A percentile compares a stretch with the other conserved stretches of the same genome.
These are phyloP conservation scores for Phoenicopterus ruber DNA, from an alignment of 2,113 vertebrate species.

Conservation along the genomic window DNA sequence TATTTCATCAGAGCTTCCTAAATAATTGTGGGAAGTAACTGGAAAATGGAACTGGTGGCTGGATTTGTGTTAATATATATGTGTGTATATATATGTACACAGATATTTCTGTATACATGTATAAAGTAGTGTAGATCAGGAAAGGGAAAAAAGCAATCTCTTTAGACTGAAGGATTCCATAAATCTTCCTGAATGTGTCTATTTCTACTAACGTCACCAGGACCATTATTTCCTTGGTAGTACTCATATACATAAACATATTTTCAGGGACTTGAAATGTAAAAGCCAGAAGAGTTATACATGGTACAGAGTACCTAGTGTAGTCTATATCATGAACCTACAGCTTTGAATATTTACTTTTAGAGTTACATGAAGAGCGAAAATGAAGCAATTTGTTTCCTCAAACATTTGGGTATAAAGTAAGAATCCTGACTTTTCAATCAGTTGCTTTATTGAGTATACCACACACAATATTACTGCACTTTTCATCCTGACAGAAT, in stretches of 20 bases:
- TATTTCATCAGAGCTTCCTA: slow-evolving; percentile 42
- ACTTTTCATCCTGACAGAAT: background rate
- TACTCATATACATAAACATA: background rate
- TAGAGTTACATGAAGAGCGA: background rate
- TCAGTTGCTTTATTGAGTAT: background rate
- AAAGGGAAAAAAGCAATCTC: background rate
- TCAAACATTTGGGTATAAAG: background rate
- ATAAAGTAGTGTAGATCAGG: background rate
- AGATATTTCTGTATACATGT: background rate
- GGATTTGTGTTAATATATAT: background rate
- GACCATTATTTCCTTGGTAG: background rate
- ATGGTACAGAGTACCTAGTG: background rate
- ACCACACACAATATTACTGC: background rate
- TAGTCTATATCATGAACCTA: background rate
- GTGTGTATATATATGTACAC: background rate
- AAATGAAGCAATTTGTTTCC: background rate
- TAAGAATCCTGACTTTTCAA: background rate
- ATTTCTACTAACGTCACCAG: background rate
- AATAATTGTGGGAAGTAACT: slow-evolving; percentile 13
- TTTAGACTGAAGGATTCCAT: background rate
- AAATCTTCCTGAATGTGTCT: background rate
- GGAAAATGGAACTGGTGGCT: background rate
- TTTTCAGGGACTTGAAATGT: background rate
- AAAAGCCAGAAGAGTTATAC: background rate
- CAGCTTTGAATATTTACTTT: background rate